Evolutionary conservation across 1,140 invertebrate species (phyloP).

Genomic region (Listronotus bonariensis): DNA sequence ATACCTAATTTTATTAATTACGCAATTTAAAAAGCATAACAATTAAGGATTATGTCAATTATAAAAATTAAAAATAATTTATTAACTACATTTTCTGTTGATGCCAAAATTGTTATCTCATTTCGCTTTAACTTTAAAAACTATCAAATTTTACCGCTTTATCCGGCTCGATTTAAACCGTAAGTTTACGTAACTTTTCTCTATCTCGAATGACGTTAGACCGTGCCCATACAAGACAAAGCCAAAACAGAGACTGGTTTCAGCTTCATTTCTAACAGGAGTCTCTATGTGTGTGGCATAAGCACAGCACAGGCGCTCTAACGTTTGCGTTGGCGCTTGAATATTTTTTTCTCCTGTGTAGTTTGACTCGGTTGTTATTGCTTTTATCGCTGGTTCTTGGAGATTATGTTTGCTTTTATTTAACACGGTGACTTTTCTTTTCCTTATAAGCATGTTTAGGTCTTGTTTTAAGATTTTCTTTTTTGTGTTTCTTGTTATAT

Average conservation of each 20-base stretch:
- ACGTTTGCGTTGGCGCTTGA: slow-evolving; percentile 28
- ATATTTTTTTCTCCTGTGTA: slow-evolving; percentile 26
- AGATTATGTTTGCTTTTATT: slow-evolving; percentile 22
- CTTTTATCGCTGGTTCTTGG: slow-evolving; percentile 27
- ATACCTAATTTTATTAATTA: no score
- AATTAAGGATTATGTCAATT: no score
- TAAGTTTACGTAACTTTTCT: slow-evolving; percentile 9
- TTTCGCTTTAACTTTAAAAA: not conserved
- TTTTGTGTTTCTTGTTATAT: no score
- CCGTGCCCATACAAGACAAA: not conserved
- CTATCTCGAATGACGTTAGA: not conserved
- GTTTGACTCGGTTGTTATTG: slow-evolving; percentile 29
- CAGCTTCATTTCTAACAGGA: slow-evolving; percentile 26
- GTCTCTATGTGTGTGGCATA: slow-evolving; percentile 12
- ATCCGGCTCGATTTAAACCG: not conserved
- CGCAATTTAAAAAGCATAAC: no score
- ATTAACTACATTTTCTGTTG: no score
- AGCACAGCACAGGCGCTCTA: slow-evolving; percentile 30
- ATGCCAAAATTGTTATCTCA: no score
- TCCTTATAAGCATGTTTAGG: no score
- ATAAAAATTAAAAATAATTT: no score
- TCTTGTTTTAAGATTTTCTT: no score
- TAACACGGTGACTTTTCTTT: slow-evolving; percentile 7
- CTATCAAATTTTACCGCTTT: not conserved
- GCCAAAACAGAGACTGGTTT: slow-evolving; percentile 25